Conservation (phyloP, 2,888 invertebrate genomes). For the Leptothorax acervorum region DNA sequence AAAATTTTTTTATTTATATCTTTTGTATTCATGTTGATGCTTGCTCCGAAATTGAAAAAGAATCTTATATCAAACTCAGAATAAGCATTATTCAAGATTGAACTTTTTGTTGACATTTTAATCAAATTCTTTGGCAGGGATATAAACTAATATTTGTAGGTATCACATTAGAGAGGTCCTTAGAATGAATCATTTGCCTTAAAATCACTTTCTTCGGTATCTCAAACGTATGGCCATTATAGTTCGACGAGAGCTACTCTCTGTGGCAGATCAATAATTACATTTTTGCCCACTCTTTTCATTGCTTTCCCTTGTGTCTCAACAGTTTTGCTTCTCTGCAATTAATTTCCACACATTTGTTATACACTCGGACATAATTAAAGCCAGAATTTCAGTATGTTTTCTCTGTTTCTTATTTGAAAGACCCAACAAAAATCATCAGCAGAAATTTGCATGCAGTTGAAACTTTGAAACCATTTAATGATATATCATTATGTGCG, state of each 20-base stretch:
- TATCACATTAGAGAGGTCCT: not conserved
- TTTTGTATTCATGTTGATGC: too few relatives aligned
- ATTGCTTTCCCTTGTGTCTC: not conserved
- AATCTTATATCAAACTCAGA: too few relatives aligned
- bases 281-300: not conserved
- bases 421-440: not conserved
- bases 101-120: too few relatives aligned
- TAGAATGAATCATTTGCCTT: not conserved
- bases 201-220: not conserved
- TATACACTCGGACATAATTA: not conserved
- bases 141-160: not conserved
- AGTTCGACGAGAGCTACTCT: not conserved
- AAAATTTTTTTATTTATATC: too few relatives aligned
- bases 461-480: not conserved
- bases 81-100: too few relatives aligned
- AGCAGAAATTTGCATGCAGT: not conserved
- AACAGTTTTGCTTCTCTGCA: not conserved
- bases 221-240: not conserved
- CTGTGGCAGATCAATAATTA: not conserved
- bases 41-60: too few relatives aligned
- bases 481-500: slow-evolving; percentile 1
- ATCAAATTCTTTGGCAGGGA: too few relatives aligned
- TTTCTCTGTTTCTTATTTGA: not conserved
- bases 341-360: not conserved
- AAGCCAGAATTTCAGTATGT: not conserved